Evolutionary conservation across 2,113 vertebrate genomes (phyloP).

Genomic region (Struthidea cinerea): DNA sequence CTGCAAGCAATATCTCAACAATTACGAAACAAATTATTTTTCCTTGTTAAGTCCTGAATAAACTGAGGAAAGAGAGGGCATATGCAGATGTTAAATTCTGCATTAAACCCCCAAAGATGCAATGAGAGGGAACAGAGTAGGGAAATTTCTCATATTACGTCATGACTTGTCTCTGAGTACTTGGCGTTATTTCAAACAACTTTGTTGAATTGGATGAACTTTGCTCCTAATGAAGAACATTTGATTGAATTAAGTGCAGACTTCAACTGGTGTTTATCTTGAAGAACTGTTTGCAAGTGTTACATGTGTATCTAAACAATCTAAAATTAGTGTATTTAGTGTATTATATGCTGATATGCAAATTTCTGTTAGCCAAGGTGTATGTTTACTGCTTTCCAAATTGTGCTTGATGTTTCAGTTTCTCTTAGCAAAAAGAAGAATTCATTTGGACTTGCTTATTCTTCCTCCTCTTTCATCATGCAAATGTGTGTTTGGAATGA

Average conservation of each 20-base stretch:
- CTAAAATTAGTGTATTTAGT: background rate
- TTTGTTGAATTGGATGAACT: background rate
- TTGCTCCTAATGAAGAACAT: conserved; percentile 40
- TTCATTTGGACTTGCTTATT: background rate
- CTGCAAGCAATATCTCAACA: background rate
- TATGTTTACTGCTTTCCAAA: background rate
- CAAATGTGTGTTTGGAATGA: background rate
- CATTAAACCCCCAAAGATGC: background rate
- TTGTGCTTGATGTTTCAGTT: background rate
- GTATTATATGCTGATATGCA: background rate
- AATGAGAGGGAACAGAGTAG: background rate
- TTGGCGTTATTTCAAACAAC: conserved; percentile 5
- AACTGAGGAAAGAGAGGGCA: background rate
- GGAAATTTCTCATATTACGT: conserved; percentile 1
- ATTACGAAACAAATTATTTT: background rate
- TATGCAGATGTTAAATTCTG: background rate
- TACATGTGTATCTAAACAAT: background rate
- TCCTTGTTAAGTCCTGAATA: background rate
- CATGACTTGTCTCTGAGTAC: background rate
- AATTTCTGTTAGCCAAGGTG: background rate
- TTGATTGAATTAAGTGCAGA: conserved; percentile 3
- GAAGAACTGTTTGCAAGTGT: background rate
- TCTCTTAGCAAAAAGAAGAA: background rate
- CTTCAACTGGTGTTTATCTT: conserved; percentile 4
- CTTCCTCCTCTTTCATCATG: background rate